phyloP scores from a whole-genome alignment of 2,113 vertebrate genomes.

The Ceyx melanurus region DNA sequence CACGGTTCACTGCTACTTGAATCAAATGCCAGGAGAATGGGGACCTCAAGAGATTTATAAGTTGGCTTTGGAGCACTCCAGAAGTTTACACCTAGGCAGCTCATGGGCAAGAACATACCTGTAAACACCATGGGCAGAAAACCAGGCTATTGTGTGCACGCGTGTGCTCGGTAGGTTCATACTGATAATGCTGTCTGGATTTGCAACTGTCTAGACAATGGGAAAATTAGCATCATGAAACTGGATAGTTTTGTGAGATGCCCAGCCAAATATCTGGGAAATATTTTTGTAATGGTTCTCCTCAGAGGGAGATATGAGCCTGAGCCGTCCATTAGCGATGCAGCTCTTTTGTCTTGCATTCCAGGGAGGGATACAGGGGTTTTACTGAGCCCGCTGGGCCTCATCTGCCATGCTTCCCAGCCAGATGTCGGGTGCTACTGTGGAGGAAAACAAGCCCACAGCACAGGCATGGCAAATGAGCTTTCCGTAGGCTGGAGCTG shows the following conservation, averaged over 20 bases:
- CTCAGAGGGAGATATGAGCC: slow-evolving; percentile 52
- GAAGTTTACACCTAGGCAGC: not conserved
- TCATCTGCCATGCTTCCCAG: slow-evolving; percentile 16
- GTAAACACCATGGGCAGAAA: not conserved
- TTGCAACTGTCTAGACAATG: slow-evolving; percentile 75
- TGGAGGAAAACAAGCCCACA: slow-evolving; percentile 5
- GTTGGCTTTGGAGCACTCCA: not conserved
- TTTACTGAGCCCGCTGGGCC: not conserved
- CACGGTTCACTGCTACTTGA: not conserved
- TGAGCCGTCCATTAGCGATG: slow-evolving; percentile 47
- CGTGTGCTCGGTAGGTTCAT: not conserved
- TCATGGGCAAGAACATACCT: not conserved
- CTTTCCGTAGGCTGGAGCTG: slow-evolving; percentile 3
- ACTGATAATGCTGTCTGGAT: slow-evolving; percentile 71
- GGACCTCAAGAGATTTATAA: not conserved
- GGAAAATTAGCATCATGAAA: slow-evolving; percentile 71
- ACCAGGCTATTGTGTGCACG: not conserved
- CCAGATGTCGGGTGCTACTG: not conserved
- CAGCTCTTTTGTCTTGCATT: slow-evolving; percentile 26
- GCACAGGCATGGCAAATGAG: slow-evolving; percentile 36
- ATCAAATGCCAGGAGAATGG: not conserved
- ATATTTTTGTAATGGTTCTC: slow-evolving; percentile 54
- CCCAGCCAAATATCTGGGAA: slow-evolving; percentile 65
- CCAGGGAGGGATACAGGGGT: not conserved
- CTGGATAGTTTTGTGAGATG: slow-evolving; percentile 56